Percentiles rank a stretch among this genome's conserved stretches.
Conservation (phyloP, 2,797 vertebrate genomes). For the Jordanella pulchra region DNA sequence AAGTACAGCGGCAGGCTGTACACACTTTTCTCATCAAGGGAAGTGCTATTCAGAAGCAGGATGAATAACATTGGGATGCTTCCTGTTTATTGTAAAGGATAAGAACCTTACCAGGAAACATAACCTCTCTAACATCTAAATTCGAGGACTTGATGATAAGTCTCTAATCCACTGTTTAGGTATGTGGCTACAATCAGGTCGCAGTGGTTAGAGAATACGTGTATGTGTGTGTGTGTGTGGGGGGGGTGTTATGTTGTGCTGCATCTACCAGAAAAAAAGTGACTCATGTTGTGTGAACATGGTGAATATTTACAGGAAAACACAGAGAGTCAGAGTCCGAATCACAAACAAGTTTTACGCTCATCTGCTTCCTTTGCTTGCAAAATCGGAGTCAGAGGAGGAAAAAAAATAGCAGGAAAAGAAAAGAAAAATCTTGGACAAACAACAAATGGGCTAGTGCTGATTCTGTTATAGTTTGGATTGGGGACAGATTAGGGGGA, state of each 20-base stretch:
- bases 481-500: conserved; percentile 74
- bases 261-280: conserved; percentile 36
- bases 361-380: conserved; percentile 19
- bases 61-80: conserved; percentile 57
- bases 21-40: conserved; percentile 65
- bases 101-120: conserved; percentile 68
- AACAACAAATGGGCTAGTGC: conserved; percentile 54
- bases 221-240: conserved; percentile 9
- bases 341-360: conserved; percentile 45
- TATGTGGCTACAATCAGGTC: conserved; percentile 56
- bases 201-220: conserved; percentile 18
- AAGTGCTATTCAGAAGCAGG: conserved; percentile 65
- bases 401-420: conserved; percentile 5
- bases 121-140: conserved; percentile 53
- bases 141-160: conserved; percentile 55
- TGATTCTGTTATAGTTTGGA: conserved; percentile 70
- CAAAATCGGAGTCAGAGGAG: neutral
- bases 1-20: conserved; percentile 52
- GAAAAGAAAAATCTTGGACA: conserved; percentile 21
- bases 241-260: conserved; percentile 8
- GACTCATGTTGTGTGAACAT: conserved; percentile 52
- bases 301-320: conserved; percentile 57
- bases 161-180: conserved; percentile 68
- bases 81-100: conserved; percentile 58
- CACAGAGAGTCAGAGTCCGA: conserved; percentile 11